Base-by-base conservation (phyloP, 2,888 invertebrate species). In the Uropetala carovei region DNA sequence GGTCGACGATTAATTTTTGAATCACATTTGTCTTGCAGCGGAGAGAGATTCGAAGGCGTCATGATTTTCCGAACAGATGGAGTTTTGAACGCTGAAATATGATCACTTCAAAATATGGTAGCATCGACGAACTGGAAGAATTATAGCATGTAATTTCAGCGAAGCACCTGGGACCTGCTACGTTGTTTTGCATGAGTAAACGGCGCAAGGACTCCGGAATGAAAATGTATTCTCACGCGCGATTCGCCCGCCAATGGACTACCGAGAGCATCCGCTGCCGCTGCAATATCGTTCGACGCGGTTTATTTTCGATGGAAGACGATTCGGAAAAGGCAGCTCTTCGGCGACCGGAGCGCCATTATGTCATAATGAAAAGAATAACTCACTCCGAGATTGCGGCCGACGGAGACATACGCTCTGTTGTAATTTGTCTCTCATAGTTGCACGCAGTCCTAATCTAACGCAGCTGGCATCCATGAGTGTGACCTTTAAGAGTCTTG, bases 391-490 rank as follows among this genome's bases (percentile, higher is more conserved):
- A 16, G 64, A 18, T 16, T n/a, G 64, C 43, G 43, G 43, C 43
- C 43, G 64, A 64, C 9, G n/a, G 14, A 64, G 64, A 64, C 16
- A 64, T 64, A 64, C 18, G 14, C 75, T 43, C 43, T 43, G 22
- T 0, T 4, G 75, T 27, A 27, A 75, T 75, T 75, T 75, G 75
- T 22, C 75, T 27, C 68, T 18, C 68, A 68, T 68, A 3, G 68
- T 68, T n/a, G 13, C 22, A 27, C 11, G 75, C 75, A 75, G 22
- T 75, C 75, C 27, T 27, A 75, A 75, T 75, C 75, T n/a, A n/a
- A 68, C 68, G 68, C 68, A 68, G n/a, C 68, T 68, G 68, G 68
- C n/a, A 68, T 68, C 22, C 75, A 75, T 75, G 75, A 75, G 27
- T 27, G 75, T 75, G 75, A 75, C 75, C 75, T 75, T 27, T 75